Conservation (phyloP, 2,888 invertebrate species). For the Masnerella sp. region DNA sequence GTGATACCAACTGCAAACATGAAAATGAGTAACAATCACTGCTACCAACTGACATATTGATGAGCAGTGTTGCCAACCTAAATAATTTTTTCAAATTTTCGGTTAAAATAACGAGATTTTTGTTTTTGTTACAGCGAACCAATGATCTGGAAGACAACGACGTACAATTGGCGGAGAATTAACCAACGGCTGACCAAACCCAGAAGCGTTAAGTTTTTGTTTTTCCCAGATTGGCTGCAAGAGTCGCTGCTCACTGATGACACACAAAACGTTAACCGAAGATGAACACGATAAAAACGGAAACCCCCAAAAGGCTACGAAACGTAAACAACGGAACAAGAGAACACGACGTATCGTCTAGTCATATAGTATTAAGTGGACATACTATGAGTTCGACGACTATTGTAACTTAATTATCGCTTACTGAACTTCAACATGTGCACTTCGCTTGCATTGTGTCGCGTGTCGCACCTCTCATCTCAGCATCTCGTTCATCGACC, state of each 20-base stretch:
- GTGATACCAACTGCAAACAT: too few species aligned
- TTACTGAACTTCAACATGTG: slow-evolving; percentile 49
- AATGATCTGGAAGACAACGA: slow-evolving; percentile 31
- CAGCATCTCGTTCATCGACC: slow-evolving; percentile 14
- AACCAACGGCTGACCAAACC: slow-evolving; percentile 18
- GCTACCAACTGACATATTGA: too few species aligned
- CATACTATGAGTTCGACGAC: slow-evolving; percentile 65
- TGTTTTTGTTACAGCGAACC: slow-evolving; percentile 35
- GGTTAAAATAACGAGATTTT: too few species aligned
- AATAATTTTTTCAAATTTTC: too few species aligned
- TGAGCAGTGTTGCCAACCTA: too few species aligned
- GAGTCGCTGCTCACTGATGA: slow-evolving; percentile 39
- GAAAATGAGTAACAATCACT: too few species aligned
- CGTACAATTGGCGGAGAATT: slow-evolving; percentile 38
- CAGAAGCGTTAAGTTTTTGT: slow-evolving; percentile 3
- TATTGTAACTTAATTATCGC: slow-evolving; percentile 67
- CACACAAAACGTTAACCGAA: slow-evolving; percentile 5
- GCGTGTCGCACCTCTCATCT: slow-evolving; percentile 16
- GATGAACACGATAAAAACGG: background rate
- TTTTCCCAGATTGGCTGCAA: slow-evolving; percentile 38
- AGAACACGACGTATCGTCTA: slow-evolving; percentile 69
- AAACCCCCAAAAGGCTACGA: background rate
- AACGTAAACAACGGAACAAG: slow-evolving; percentile 36
- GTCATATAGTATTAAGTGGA: slow-evolving; percentile 70
- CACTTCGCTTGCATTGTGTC: slow-evolving; percentile 59